Evolutionary conservation across 1,140 invertebrate genomes (phyloP).

Genomic region (Trissolcus basalis): DNA sequence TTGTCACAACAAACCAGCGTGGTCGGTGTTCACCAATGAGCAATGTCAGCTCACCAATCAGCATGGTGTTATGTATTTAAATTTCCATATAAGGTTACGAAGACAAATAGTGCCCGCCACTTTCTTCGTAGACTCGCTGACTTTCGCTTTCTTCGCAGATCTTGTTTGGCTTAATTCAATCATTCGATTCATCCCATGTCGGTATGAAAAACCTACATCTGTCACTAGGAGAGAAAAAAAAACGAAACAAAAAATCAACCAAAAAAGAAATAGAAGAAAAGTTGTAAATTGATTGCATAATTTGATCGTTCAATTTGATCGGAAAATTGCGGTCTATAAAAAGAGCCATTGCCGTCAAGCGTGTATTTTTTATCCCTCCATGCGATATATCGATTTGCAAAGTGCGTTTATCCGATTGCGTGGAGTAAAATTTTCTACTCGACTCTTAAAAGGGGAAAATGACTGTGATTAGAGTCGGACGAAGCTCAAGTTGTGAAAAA

Average conservation of each 20-base stretch:
- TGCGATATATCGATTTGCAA: too few relatives aligned
- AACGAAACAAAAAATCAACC: too few relatives aligned
- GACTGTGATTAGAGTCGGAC: background rate
- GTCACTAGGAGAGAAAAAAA: too few relatives aligned
- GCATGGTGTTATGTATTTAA: constrained; percentile 33
- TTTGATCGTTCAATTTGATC: too few relatives aligned
- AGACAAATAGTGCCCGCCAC: constrained; percentile 29
- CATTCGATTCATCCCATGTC: background rate
- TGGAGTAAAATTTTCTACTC: too few relatives aligned
- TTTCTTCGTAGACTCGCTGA: constrained; percentile 43
- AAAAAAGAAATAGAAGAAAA: too few relatives aligned
- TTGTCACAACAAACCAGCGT: constrained; percentile 21
- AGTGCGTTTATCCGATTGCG: too few relatives aligned
- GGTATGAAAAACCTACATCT: too few relatives aligned
- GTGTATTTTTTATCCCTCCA: too few relatives aligned
- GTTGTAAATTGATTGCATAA: too few relatives aligned
- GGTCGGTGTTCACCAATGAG: constrained; percentile 5
- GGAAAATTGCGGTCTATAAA: too few relatives aligned
- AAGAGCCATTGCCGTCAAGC: too few relatives aligned
- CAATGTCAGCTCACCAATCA: constrained; percentile 30
- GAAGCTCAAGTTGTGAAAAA: constrained; percentile 4
- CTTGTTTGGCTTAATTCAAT: constrained; percentile 25
- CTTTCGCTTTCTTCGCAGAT: constrained; percentile 54
- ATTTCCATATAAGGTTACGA: constrained; percentile 33
- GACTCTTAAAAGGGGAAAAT: background rate